These are phyloP conservation scores for Notodonta dromedarius DNA, from an alignment of 2,888 invertebrate species.

Conservation along the genomic window DNA sequence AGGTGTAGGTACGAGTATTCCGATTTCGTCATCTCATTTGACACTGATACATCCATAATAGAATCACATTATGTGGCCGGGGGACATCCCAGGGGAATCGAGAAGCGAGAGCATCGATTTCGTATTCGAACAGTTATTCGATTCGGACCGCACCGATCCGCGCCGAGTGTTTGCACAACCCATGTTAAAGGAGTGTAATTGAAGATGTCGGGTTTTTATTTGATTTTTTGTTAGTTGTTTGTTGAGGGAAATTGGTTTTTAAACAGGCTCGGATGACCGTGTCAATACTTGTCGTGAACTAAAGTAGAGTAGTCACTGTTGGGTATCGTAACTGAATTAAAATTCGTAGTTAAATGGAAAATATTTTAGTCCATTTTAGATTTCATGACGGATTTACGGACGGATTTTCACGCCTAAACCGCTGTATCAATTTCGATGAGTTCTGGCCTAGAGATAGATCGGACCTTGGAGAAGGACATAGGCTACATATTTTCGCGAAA, in stretches of 20 bases:
- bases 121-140: constrained; percentile 48
- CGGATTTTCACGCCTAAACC: too few species aligned
- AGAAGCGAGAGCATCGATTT: constrained; percentile 45
- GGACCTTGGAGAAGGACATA: too few species aligned
- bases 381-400: too few species aligned
- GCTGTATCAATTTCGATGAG: too few species aligned
- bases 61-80: constrained; percentile 53
- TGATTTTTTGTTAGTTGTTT: constrained; percentile 51
- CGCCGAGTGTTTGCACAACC: constrained; percentile 56
- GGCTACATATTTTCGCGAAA: too few species aligned
- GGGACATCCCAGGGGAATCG: constrained; percentile 26
- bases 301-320: background rate
- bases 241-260: constrained; percentile 61
- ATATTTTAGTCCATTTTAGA: background rate
- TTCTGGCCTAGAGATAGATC: too few species aligned
- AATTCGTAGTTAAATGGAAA: background rate
- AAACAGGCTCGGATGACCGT: constrained; percentile 47
- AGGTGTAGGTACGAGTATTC: constrained; percentile 17
- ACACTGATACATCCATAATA: constrained; percentile 46
- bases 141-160: constrained; percentile 41
- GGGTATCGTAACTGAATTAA: background rate
- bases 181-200: constrained; percentile 57
- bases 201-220: constrained; percentile 56
- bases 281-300: constrained; percentile 24
- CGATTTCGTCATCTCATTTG: constrained; percentile 39